phyloP scores from a whole-genome alignment of 1,140 invertebrate species.

The Drosophila watanabei region DNA sequence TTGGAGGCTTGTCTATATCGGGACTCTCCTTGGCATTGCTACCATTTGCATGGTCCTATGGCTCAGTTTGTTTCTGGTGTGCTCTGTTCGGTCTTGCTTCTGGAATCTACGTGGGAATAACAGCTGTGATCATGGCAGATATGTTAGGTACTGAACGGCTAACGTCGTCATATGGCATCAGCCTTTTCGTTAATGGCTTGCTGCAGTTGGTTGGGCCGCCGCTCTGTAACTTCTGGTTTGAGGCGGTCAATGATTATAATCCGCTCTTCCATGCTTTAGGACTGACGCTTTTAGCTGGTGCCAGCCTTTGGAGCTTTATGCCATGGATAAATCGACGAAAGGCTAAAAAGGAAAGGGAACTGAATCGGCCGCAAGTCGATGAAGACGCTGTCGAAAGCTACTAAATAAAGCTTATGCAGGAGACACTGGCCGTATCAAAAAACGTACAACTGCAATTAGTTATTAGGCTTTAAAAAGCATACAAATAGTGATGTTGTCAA shows the following conservation, averaged over 20 bases:
- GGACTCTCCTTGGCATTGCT: constrained; percentile 90
- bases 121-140: constrained; percentile 94
- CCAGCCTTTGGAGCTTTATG: constrained; percentile 90
- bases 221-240: constrained; percentile 90
- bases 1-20: constrained; percentile 91
- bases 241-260: constrained; percentile 88
- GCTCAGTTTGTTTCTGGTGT: constrained; percentile 89
- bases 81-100: constrained; percentile 92
- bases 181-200: constrained; percentile 93
- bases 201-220: constrained; percentile 93
- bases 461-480: constrained; percentile 63
- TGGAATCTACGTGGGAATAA: constrained; percentile 94
- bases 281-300: constrained; percentile 90
- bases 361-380: constrained; percentile 55
- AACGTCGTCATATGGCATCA: constrained; percentile 94
- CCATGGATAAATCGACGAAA: constrained; percentile 88
- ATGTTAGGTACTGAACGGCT: constrained; percentile 93
- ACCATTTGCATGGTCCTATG: constrained; percentile 88
- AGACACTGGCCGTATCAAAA: constrained; percentile 22
- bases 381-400: constrained; percentile 62
- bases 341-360: constrained; percentile 60
- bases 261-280: constrained; percentile 91
- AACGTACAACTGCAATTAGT: constrained; percentile 76
- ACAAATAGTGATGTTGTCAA: constrained; percentile 43
- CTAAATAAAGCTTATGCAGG: constrained; percentile 23